A percentile compares a stretch with the other conserved stretches of the same genome.
Evolutionary conservation across 2,888 invertebrate genomes (phyloP).

Genomic region (Eretmocerus hayati): DNA sequence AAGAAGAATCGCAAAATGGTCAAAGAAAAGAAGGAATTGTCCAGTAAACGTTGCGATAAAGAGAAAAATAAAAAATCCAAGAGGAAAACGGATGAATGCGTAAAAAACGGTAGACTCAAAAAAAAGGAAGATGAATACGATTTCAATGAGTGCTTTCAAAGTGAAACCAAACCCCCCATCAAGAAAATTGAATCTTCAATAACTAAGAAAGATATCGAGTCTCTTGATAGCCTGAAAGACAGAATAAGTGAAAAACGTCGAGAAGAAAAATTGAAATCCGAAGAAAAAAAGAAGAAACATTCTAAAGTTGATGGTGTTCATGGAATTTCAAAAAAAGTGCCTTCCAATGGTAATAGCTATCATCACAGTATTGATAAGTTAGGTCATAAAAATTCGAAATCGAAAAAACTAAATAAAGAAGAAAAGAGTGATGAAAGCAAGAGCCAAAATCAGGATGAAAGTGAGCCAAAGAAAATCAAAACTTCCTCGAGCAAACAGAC

Average conservation of each 20-base stretch:
- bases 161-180: slow-evolving; percentile 32
- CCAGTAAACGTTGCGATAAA: slow-evolving; percentile 25
- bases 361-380: slow-evolving; percentile 37
- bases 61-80: slow-evolving; percentile 27
- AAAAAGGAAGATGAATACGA: slow-evolving; percentile 49
- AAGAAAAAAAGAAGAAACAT: slow-evolving; percentile 39
- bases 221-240: slow-evolving; percentile 43
- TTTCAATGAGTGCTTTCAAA: slow-evolving; percentile 32
- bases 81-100: slow-evolving; percentile 46
- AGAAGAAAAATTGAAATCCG: slow-evolving; percentile 40
- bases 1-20: slow-evolving; percentile 33
- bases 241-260: slow-evolving; percentile 41
- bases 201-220: slow-evolving; percentile 41
- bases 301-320: slow-evolving; percentile 31
- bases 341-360: slow-evolving; percentile 43
- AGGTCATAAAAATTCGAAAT: slow-evolving; percentile 35
- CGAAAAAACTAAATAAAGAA: slow-evolving; percentile 35
- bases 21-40: slow-evolving; percentile 25
- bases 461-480: slow-evolving; percentile 38
- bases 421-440: slow-evolving; percentile 29
- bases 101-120: slow-evolving; percentile 55
- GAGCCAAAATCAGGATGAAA: slow-evolving; percentile 28
- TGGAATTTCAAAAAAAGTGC: slow-evolving; percentile 44
- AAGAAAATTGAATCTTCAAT: slow-evolving; percentile 37
- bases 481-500: slow-evolving; percentile 31